Evolutionary conservation across 2,888 invertebrate genomes (phyloP).

Genomic region (Drosophila pseudotakahashii): DNA sequence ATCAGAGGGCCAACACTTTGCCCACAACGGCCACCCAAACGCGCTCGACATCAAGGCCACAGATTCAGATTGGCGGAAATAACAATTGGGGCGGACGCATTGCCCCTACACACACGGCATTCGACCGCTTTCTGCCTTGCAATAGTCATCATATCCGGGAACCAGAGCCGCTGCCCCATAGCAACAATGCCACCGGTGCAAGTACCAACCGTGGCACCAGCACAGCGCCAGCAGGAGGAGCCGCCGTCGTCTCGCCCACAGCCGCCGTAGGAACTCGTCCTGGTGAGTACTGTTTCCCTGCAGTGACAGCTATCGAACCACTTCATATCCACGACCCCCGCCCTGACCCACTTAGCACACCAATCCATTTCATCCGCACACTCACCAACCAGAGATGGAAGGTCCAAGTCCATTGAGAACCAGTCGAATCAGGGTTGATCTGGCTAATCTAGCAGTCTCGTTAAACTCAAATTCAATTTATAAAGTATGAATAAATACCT

Average conservation of each 20-base stretch:
- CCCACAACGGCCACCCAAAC: constrained; percentile 90
- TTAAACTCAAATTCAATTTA: neutral
- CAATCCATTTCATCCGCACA: constrained; percentile 25
- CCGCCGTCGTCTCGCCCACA: constrained; percentile 1
- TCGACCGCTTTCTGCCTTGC: constrained; percentile 88
- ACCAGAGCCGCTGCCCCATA: constrained; percentile 58
- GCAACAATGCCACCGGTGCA: constrained; percentile 51
- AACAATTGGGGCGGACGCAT: constrained; percentile 84
- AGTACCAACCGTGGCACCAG: constrained; percentile 13
- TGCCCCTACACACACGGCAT: constrained; percentile 83
- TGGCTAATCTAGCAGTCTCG: neutral
- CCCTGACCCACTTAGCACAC: constrained; percentile 20
- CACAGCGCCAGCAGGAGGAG: constrained; percentile 7
- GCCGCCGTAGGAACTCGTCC: constrained; percentile 14
- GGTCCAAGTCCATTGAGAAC: constrained; percentile 3
- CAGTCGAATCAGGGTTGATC: constrained; percentile 3
- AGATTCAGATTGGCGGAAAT: constrained; percentile 88
- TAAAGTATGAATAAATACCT: neutral
- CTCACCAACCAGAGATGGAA: constrained; percentile 40
- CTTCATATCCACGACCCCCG: constrained; percentile 8
- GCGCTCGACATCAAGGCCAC: constrained; percentile 88
- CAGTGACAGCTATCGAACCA: neutral
- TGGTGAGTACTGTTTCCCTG: constrained; percentile 23
- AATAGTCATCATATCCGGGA: constrained; percentile 89
- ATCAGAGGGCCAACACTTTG: constrained; percentile 86